Conservation (phyloP, 2,888 invertebrate genomes). For the Apeira syringaria region DNA sequence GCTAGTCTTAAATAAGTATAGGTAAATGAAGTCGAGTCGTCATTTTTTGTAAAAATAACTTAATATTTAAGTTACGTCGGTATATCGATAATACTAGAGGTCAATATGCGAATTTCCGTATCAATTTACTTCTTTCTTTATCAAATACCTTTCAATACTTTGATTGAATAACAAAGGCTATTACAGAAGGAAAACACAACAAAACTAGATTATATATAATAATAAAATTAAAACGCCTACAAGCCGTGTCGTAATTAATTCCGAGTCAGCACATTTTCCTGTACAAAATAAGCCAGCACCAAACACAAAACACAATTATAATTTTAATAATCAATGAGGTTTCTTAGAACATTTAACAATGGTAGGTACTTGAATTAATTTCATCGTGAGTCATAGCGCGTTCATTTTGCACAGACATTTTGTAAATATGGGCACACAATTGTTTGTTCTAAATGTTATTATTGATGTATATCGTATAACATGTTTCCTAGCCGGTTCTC, state of each 20-base stretch:
- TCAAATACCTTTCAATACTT: too few species aligned
- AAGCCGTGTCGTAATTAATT: conserved; percentile 3
- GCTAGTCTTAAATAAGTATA: background rate
- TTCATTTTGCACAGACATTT: background rate
- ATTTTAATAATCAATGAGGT: conserved; percentile 73
- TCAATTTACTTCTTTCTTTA: too few species aligned
- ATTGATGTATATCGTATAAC: too few species aligned
- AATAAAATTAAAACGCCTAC: background rate
- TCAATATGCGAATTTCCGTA: too few species aligned
- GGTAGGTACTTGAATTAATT: conserved; percentile 45
- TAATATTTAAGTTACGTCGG: too few species aligned
- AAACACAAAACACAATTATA: conserved; percentile 56
- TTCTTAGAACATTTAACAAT: conserved; percentile 54
- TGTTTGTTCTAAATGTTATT: background rate
- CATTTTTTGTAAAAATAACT: too few species aligned
- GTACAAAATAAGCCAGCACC: conserved; percentile 36
- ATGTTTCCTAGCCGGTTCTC: too few species aligned
- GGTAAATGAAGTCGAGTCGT: too few species aligned
- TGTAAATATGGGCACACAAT: background rate
- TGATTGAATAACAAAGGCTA: background rate
- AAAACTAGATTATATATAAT: background rate
- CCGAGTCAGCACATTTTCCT: conserved; percentile 27
- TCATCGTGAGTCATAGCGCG: conserved; percentile 26
- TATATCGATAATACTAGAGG: too few species aligned
- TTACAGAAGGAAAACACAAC: background rate